phyloP scores from a whole-genome alignment of 2,888 invertebrate species.

The Ptychoptera albimana region DNA sequence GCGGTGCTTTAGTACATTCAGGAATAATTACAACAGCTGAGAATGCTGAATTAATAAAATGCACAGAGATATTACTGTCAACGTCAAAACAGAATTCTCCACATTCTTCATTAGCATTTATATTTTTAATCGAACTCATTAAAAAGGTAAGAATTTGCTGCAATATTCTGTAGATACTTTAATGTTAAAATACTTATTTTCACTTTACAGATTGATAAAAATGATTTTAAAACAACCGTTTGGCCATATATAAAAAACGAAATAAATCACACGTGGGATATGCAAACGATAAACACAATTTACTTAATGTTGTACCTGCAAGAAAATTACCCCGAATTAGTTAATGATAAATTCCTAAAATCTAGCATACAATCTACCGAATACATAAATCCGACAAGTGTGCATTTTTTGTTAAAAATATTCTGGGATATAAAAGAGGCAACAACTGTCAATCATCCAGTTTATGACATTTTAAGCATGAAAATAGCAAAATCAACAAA shows the following conservation, averaged over 20 bases:
- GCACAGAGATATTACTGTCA: constrained; percentile 27
- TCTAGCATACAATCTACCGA: constrained; percentile 38
- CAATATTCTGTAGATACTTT: background rate
- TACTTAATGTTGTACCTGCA: constrained; percentile 37
- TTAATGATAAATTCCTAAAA: constrained; percentile 37
- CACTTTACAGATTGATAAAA: constrained; percentile 33
- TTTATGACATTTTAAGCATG: constrained; percentile 42
- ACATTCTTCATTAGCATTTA: constrained; percentile 32
- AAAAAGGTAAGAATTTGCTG: constrained; percentile 29
- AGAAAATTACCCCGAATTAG: constrained; percentile 32
- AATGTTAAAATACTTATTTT: constrained; percentile 2
- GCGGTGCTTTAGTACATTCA: constrained; percentile 52
- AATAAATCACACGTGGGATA: constrained; percentile 42
- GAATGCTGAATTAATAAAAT: constrained; percentile 33
- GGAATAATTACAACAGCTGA: constrained; percentile 36
- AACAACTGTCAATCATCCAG: constrained; percentile 34
- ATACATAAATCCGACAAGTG: constrained; percentile 40
- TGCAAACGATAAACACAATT: constrained; percentile 47
- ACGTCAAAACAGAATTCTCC: constrained; percentile 17
- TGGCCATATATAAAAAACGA: constrained; percentile 45
- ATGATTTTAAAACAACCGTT: constrained; percentile 36
- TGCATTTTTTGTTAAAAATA: constrained; percentile 38
- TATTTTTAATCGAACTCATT: constrained; percentile 44
- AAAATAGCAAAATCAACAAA: constrained; percentile 36
- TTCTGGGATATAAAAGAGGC: constrained; percentile 38